Evolutionary conservation across 2,797 vertebrate species (phyloP), one percentile per base, ranked within the genome.

Genomic region (Acanthurus lineatus): DNA sequence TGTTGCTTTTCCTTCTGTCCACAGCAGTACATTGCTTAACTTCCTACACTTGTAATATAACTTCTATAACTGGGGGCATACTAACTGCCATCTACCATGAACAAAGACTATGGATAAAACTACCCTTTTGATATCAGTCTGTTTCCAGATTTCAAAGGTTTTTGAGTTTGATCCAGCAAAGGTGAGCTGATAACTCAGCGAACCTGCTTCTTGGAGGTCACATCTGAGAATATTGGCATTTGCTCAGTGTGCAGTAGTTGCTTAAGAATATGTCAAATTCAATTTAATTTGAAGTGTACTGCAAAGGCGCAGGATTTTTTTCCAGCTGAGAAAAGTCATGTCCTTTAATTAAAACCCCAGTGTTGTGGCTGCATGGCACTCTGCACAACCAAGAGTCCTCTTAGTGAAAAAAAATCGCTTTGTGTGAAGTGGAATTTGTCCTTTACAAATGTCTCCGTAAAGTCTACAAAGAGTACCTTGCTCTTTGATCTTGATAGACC

Each of bases 271-370:
- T 60, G 25, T 28, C 7, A 51, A 63, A 57, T 48, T 71, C 1
- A 49, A 38, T 62, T 70, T 16, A n/a, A 69, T 66, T 56, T 52
- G 3, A 49, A 44, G 25, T n/a, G 51, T 40, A 4, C 16, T 48
- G 48, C 12, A 17, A 71, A 70, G 2, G 42, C 60, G 10, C 12
- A 53, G 32, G 38, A 6, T 61, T 47, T 1, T 82, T 42, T 77
- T 60, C 14, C 3, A 66, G 22, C 16, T 49, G 16, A 66, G 28
- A 58, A 70, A 66, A 78, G 44, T 9, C 32, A 19, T 49, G 22
- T 7, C 14, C 44, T 38, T 67, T 51, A 20, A 68, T 82, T 54
- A 28, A 75, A 77, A 66, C n/a, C 19, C 9, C 62, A 62, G 42
- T 42, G 3, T 38, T 49, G 35, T 57, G n/a, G 6, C 10, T 60